Conservation (phyloP, 2,113 vertebrate species). For the Trinectes maculatus region DNA sequence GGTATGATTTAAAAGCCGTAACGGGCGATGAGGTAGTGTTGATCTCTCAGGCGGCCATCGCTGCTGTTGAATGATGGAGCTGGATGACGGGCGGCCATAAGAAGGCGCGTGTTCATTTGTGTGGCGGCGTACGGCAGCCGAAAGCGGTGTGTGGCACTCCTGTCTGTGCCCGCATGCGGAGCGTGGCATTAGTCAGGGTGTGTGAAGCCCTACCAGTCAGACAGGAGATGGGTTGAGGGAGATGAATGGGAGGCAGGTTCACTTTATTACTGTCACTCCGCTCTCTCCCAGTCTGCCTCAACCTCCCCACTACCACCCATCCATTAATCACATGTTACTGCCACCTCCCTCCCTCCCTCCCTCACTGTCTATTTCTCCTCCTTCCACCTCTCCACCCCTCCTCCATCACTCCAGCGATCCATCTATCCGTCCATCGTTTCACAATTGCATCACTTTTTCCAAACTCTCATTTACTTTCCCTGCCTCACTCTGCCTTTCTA, state of each 20-base stretch:
- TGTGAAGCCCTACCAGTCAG: conserved; percentile 90
- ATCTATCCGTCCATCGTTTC: conserved; percentile 50
- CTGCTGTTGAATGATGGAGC: conserved; percentile 70
- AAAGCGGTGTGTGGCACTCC: conserved; percentile 66
- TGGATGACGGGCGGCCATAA: conserved; percentile 54
- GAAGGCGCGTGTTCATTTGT: conserved; percentile 60
- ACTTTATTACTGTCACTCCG: conserved; percentile 99
- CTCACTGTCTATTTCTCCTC: conserved; percentile 74
- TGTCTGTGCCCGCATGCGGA: conserved; percentile 91
- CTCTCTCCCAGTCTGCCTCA: conserved; percentile 97
- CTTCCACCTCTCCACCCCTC: conserved; percentile 63
- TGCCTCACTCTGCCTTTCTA: conserved; percentile 23
- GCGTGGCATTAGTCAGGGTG: conserved; percentile 97
- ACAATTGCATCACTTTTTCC: conserved; percentile 55
- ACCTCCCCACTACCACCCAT: conserved; percentile 84
- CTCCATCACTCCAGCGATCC: conserved; percentile 48
- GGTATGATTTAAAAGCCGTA: conserved; percentile 73
- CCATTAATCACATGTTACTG: conserved; percentile 86
- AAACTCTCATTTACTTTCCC: conserved; percentile 53
- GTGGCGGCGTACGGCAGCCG: conserved; percentile 43
- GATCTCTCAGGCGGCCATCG: conserved; percentile 68
- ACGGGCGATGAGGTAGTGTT: conserved; percentile 77
- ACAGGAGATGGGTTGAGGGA: conserved; percentile 91
- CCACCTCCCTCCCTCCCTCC: conserved; percentile 74
- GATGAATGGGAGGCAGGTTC: conserved; percentile 97